Evolutionary conservation across 2,888 invertebrate genomes (phyloP), one percentile per base, ranked within the genome.

Genomic region (Eilema sororculum): DNA sequence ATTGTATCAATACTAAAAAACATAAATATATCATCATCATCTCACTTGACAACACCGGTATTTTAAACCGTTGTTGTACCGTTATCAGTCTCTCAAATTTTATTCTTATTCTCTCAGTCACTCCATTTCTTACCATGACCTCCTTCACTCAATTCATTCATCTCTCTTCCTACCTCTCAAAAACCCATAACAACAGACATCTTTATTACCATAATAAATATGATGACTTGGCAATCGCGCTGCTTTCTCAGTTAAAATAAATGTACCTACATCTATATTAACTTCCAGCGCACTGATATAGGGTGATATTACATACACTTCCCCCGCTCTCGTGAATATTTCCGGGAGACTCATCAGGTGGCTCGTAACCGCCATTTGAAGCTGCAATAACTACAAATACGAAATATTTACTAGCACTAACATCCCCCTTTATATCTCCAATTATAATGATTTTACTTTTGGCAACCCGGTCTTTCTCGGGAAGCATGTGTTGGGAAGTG

Each of bases 331-430:
- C 63, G 24, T 59, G 60, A 37, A 63, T 57, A 37, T 58, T 62
- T 56, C 61, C 67, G 33, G 5, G n/a, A 2, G 22, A 67, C 70
- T 69, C 82, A 77, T 77, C 80, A 80, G 77, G 80, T 80, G 82
- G 82, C 59, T 65, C 65, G 69, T 80, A 75, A 78, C 67, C 70
- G 63, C 68, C 61, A 78, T 71, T 67, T 72, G 72, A 69, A 68
- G 67, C 62, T 65, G 56, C 62, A 73, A 73, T 75, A 71, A 81
- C 64, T 67, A 74, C 70, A 68, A 58, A 59, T 67, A 59, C 72
- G 61, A 66, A 62, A 72, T 78, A 75, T 81, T 81, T 79, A 79
- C 59, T 72, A 61, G 59, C 64, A 33, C 52, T 72, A 69, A 62
- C 71, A 24, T 67, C 20, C 6, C 58, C 62, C 52, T 46, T 37